Evolutionary conservation across 2,888 invertebrate genomes (phyloP), one percentile per base, ranked within the genome.

Genomic region (Harpalus rubripes): DNA sequence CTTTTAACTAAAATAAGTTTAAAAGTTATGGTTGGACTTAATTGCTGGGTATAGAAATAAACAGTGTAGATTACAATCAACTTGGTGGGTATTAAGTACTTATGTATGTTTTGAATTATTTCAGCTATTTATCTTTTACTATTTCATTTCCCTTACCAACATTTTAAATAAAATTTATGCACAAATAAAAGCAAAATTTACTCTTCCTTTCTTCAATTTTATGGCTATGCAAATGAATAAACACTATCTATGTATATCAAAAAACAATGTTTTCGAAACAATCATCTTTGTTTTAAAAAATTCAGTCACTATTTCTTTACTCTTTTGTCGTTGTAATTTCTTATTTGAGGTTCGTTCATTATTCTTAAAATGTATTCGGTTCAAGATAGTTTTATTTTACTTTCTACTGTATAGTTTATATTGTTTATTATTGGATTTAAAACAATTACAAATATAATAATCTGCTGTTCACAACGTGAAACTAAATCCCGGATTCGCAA

Each of bases 1-100:
- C 74, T 74, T 74, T 74, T 74, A 74, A 74, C 74, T 74, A 74
- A 74, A 74, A 74, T 74, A 74, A 74, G 74, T 74, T 74, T 52
- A 74, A 74, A 74, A 74, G 52, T 74, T 74, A 74, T 74, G 74
- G 74, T 52, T 52, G 44, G 44, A 22, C 52, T 74, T 74, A 74
- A 74, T 74, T 74, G 74, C 74, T 15, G 74, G 52, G 74, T 74
- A 74, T 74, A 74, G 74, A 56, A 74, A 74, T 74, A 74, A 44
- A 74, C 74, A 74, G 74, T 74, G 74, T 18, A 74, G 74, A 74
- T 74, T 52, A 22, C 44, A 74, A 74, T 74, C 74, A 52, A 22
- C 74, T 18, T 26, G 26, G 10, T 41, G 52, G 10, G 74, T 74
- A 74, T 74, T 74, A 74, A 74, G 74, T 74, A 74, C 74, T 74